Evolutionary conservation across 1,140 invertebrate genomes (phyloP), one percentile per base, ranked within the genome.

Genomic region (Saccostrea cuccullata): DNA sequence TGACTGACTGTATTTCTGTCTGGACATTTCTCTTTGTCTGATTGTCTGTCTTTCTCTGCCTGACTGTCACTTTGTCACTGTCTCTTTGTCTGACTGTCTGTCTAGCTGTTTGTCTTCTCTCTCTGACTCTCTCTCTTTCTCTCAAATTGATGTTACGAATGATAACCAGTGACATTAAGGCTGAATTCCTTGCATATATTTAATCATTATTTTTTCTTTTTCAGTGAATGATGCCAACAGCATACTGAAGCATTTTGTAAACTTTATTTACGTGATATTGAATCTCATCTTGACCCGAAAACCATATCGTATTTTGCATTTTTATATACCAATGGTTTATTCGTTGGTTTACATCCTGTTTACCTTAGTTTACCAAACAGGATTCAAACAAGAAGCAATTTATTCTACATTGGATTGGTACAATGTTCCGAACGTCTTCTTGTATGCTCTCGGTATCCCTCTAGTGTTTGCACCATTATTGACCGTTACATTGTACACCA

Each of bases 371-470:
- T 77, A 77, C 26, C 70, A 77, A 6, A 77, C 2, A 77, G 70
- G 70, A 26, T 77, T 77, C 9, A 77, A 77, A 6, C 70, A 77
- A 30, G 26, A 15, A 15, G 23, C 70, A 13, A 77, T 77, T 30
- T 77, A 77, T 77, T 36, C 70, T 30, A 17, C 70, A 15, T 30
- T 77, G 12, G 70, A 77, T 26, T 77, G 70, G 70, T 4, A 40
- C 26, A 77, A 36, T 36, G 17, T 77, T 77, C 70, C 70, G 70
- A 77, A 77, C 30, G 70, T 77, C 70, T 77, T 77, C 70, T 3
- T 77, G 0, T 77, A 77, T 77, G 70, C 70, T 77, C 70, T 77
- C 70, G 70, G 70, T 40, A 77, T 64, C 26, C 70, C 70, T 36
- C 70, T 77, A 3, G 26, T 77, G 11, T 77, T 77, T 77, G 11